phyloP scores from a whole-genome alignment of 2,888 invertebrate species.

The Euzetes globulus region DNA sequence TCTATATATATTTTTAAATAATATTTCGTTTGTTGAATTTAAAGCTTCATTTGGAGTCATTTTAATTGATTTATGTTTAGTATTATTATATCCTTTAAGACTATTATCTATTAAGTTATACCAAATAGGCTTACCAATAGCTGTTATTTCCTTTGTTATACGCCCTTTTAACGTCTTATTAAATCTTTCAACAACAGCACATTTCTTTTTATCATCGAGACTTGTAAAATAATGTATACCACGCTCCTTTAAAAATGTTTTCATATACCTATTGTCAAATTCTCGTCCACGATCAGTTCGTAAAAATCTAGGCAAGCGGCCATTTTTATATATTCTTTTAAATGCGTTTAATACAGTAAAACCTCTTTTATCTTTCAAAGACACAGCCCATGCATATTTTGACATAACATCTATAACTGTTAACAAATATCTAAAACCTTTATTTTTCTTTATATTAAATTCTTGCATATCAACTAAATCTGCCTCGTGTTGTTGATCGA shows the following conservation, averaged over 20 bases:
- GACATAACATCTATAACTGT: slow-evolving; percentile 43
- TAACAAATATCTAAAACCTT: slow-evolving; percentile 42
- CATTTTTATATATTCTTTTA: slow-evolving; percentile 5
- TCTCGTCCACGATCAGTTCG: slow-evolving; percentile 31
- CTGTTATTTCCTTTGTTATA: slow-evolving; percentile 43
- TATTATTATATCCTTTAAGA: background rate
- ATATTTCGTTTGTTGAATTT: background rate
- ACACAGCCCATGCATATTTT: slow-evolving; percentile 42
- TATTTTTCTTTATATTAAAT: slow-evolving; percentile 38
- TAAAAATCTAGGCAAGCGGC: background rate
- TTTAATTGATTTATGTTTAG: background rate
- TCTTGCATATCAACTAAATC: slow-evolving; percentile 41
- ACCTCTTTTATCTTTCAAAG: slow-evolving; percentile 42
- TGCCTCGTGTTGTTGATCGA: slow-evolving; percentile 42
- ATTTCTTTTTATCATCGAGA: slow-evolving; percentile 43
- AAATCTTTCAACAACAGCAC: slow-evolving; percentile 44
- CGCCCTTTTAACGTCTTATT: slow-evolving; percentile 44
- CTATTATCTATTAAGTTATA: background rate
- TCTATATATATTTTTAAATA: background rate
- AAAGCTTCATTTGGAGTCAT: background rate
- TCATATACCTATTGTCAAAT: slow-evolving; percentile 1
- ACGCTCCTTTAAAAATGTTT: slow-evolving; percentile 35
- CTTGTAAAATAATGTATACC: slow-evolving; percentile 41
- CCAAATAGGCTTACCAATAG: slow-evolving; percentile 37
- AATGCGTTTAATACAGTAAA: background rate